These are phyloP conservation scores for Canis aureus DNA, from an alignment of 2,113 vertebrate species.

Conservation along the genomic window DNA sequence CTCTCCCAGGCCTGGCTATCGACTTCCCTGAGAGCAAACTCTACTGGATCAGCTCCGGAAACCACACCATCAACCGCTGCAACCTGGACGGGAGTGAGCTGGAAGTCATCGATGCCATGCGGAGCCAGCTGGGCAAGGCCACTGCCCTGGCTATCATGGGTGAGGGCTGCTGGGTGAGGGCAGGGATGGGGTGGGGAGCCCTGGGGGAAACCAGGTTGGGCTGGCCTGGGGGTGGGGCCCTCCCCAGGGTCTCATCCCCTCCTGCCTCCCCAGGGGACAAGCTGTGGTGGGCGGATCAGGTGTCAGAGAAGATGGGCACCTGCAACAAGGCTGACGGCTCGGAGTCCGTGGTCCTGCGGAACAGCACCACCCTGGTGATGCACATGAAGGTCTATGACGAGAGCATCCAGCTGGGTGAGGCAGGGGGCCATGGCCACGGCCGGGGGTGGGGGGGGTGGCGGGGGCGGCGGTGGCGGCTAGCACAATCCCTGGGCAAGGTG, in stretches of 20 bases:
- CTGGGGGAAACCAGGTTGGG: not conserved
- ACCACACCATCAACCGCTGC: slow-evolving; percentile 94
- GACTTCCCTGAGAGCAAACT: slow-evolving; percentile 93
- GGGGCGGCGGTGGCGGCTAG: not conserved
- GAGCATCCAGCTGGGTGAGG: slow-evolving; percentile 88
- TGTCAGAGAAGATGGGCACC: slow-evolving; percentile 95
- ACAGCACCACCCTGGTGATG: slow-evolving; percentile 97
- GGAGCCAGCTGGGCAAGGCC: slow-evolving; percentile 93
- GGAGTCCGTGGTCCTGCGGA: slow-evolving; percentile 91
- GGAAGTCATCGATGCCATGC: slow-evolving; percentile 90
- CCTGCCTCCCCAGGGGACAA: slow-evolving; percentile 90
- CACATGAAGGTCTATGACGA: slow-evolving; percentile 99
- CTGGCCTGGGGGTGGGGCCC: not conserved
- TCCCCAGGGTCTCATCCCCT: not conserved
- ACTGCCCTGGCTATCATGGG: slow-evolving; percentile 97
- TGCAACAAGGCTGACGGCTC: slow-evolving; percentile 95
- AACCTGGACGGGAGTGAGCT: slow-evolving; percentile 92
- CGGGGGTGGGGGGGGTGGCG: rapidly evolving
- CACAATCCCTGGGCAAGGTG: not conserved
- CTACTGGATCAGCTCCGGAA: slow-evolving; percentile 98
- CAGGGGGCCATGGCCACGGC: rapidly evolving
- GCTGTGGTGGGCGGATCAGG: slow-evolving; percentile 98
- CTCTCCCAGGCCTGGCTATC: slow-evolving; percentile 93
- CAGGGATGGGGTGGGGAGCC: not conserved
- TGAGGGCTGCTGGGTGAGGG: slow-evolving; percentile 81